phyloP scores from a whole-genome alignment of 2,113 vertebrate species.

The Dipodomys spectabilis region DNA sequence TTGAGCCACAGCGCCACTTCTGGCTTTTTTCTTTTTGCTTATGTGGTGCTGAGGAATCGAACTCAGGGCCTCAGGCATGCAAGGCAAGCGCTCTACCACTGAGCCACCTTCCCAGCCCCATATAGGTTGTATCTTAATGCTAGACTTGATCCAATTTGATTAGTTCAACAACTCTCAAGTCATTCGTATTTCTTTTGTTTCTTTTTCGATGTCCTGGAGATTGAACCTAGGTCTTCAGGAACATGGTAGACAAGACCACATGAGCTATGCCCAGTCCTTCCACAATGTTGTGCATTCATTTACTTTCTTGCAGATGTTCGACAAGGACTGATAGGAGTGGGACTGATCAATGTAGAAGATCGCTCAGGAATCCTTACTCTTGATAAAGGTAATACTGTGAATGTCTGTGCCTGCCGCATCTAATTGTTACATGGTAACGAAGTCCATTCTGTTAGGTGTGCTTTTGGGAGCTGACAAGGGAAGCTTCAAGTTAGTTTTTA shows the following conservation, averaged over 20 bases:
- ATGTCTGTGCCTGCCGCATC: accelerated
- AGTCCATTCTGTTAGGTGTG: background rate
- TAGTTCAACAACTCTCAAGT: background rate
- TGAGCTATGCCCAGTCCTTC: too few relatives aligned
- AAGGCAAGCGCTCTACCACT: too few relatives aligned
- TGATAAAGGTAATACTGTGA: slow-evolving; percentile 93
- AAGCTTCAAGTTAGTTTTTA: background rate
- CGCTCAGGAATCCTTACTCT: slow-evolving; percentile 93
- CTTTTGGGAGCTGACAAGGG: background rate
- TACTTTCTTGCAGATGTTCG: slow-evolving; percentile 91
- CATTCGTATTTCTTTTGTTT: background rate
- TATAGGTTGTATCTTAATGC: background rate
- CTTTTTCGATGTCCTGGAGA: background rate
- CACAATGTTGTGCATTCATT: background rate
- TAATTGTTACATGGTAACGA: background rate
- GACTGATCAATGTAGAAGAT: slow-evolving; percentile 97
- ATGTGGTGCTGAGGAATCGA: too few relatives aligned
- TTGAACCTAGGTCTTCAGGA: background rate
- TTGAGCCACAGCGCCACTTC: too few relatives aligned
- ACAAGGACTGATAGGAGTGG: slow-evolving; percentile 95
- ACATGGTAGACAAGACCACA: background rate
- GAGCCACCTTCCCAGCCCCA: too few relatives aligned
- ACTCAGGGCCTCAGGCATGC: too few relatives aligned
- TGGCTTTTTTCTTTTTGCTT: too few relatives aligned
- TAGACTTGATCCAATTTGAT: slow-evolving; percentile 27